Percentiles rank a stretch among this genome's conserved stretches.
Evolutionary conservation across 2,888 invertebrate species (phyloP).

Genomic region (Drosophila cognata): DNA sequence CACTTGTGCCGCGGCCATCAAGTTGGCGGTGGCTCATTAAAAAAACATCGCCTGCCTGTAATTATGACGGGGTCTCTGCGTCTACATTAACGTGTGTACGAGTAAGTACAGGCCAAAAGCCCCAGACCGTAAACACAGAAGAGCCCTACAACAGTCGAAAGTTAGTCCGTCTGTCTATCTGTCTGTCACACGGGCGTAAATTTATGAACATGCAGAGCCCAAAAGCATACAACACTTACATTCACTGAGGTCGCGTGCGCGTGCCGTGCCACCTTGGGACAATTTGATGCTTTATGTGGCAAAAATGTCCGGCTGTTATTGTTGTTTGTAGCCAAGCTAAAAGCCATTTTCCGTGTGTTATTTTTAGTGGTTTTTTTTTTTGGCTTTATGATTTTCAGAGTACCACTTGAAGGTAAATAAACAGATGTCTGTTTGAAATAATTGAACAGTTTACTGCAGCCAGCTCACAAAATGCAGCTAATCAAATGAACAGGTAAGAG

Average conservation of each 20-base stretch:
- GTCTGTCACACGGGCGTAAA: constrained; percentile 42
- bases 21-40: constrained; percentile 66
- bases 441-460: background rate
- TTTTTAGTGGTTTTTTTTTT: background rate
- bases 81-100: constrained; percentile 22
- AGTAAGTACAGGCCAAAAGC: constrained; percentile 15
- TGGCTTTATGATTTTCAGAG: too few relatives aligned
- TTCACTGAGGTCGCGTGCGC: constrained; percentile 20
- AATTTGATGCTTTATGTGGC: background rate
- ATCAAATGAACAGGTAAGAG: background rate
- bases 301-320: background rate
- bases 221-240: constrained; percentile 72
- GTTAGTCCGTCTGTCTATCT: constrained; percentile 3
- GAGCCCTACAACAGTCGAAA: constrained; percentile 13
- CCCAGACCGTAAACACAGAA: constrained; percentile 40
- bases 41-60: constrained; percentile 70
- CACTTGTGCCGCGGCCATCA: constrained; percentile 1
- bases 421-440: background rate
- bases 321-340: background rate
- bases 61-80: constrained; percentile 56
- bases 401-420: background rate
- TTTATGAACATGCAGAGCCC: constrained; percentile 66
- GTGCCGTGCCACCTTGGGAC: constrained; percentile 18
- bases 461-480: background rate
- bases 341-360: background rate